Conservation (phyloP, 2,797 vertebrate species). For the Anguilla anguilla region DNA sequence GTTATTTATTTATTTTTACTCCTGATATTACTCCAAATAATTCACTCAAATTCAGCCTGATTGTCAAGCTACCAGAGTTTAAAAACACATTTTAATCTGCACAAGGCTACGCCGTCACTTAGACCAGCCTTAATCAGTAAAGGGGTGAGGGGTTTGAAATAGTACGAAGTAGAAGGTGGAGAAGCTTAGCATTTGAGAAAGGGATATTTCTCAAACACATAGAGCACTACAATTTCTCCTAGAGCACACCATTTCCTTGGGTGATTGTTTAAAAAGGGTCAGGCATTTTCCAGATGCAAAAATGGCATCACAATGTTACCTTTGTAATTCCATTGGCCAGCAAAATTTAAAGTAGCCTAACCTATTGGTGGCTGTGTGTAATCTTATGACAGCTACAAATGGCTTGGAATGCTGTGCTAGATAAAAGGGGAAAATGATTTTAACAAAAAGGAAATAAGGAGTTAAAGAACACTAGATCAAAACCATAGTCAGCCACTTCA, state of each 20-base stretch:
- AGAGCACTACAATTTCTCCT: neutral
- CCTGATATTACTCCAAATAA: neutral
- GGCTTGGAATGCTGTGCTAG: neutral
- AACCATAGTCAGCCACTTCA: neutral
- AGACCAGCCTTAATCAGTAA: neutral
- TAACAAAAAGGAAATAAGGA: neutral
- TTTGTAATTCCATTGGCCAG: constrained; percentile 35
- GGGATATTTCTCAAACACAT: neutral
- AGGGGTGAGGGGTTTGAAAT: neutral
- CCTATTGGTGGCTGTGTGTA: neutral
- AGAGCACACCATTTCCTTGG: neutral
- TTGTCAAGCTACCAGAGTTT: neutral
- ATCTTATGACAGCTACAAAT: constrained; percentile 1
- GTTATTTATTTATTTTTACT: neutral
- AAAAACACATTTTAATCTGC: neutral
- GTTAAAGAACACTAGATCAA: neutral
- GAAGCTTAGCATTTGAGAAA: neutral
- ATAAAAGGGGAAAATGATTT: neutral
- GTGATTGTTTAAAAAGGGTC: neutral
- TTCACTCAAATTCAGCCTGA: neutral
- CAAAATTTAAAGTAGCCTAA: constrained; percentile 41
- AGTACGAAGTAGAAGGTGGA: neutral
- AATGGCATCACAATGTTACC: neutral
- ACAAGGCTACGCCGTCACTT: neutral
- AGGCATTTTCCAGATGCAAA: constrained; percentile 16